phyloP scores from a whole-genome alignment of 2,797 vertebrate species.

The Propithecus deckenii region DNA sequence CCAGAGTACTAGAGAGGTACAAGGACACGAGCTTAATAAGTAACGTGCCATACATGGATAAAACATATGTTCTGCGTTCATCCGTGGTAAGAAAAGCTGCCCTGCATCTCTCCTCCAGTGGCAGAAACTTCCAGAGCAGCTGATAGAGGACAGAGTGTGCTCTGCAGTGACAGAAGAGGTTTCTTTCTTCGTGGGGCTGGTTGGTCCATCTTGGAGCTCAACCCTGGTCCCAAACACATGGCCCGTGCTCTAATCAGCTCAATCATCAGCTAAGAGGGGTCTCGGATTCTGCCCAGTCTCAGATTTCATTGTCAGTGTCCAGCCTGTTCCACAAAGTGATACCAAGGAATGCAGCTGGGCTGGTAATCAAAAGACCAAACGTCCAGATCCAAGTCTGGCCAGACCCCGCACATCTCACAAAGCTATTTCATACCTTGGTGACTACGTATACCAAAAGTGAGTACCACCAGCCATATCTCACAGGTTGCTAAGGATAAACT shows the following conservation, averaged over 20 bases:
- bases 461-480: not conserved
- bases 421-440: not conserved
- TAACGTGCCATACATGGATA: not conserved
- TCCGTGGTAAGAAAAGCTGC: not conserved
- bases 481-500: not conserved
- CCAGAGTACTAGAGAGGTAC: conserved; percentile 30
- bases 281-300: not conserved
- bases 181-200: not conserved
- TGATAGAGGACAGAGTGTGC: not conserved
- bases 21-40: conserved; percentile 36
- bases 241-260: not conserved
- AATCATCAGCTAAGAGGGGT: not conserved
- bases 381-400: not conserved
- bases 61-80: conserved; percentile 13
- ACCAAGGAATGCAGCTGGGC: not conserved
- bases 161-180: not conserved
- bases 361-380: not conserved
- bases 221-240: not conserved
- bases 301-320: not conserved
- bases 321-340: not conserved
- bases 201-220: not conserved
- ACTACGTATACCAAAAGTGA: not conserved
- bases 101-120: not conserved
- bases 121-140: not conserved
- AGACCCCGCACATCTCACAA: not conserved